Evolutionary conservation across 2,113 vertebrate species (phyloP), one percentile per base, ranked within the genome.

Genomic region (Ibidorhyncha struthersii): DNA sequence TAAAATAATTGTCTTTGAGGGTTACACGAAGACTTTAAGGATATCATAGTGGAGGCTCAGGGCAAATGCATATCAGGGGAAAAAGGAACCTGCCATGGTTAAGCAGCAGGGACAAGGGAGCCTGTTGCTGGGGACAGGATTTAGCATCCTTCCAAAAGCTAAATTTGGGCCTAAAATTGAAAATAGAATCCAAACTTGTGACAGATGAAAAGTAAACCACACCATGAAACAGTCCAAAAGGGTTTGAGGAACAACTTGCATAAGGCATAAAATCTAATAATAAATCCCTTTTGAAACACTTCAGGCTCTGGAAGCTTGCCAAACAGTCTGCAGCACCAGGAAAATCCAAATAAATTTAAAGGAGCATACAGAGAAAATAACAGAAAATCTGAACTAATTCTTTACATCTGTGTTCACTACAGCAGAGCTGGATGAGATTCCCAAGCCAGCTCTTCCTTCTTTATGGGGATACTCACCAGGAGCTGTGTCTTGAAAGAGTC

Each of bases 201-300:
- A 80, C 53, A 92, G 79, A 88, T 92, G 47, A 90, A 92, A 95
- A 82, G 58, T 90, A 88, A 96, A 88, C 23, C 9, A 61, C 58
- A 80, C 38, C 43, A 69, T 80, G 40, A 96, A 71, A 59, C 15
- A 82, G 43, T 70, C 76, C 82, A 76, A 82, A 80, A 86, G 30
- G 34, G 52, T 85, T 87, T 92, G 70, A 95, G 43, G 78, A 82
- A 79, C 56, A 93, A 90, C 62, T 94, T 93, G 74, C 82, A 76
- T 87, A 82, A 92, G 52, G 66, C 80, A 58, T 93, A 63, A 85
- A 85, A 93, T 82, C 82, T 91, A 96, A 76, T 96, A 94, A 96
- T 91, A 94, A 96, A 85, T 71, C 29, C 19, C 13, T 52, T 90
- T 87, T 89, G 65, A 81, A 89, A 94, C 50, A 89, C 56, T 87